A percentile compares a stretch with the other conserved stretches of the same genome.
These are phyloP conservation scores for Zapornia atra DNA, from an alignment of 2,113 vertebrate genomes.

Conservation along the genomic window DNA sequence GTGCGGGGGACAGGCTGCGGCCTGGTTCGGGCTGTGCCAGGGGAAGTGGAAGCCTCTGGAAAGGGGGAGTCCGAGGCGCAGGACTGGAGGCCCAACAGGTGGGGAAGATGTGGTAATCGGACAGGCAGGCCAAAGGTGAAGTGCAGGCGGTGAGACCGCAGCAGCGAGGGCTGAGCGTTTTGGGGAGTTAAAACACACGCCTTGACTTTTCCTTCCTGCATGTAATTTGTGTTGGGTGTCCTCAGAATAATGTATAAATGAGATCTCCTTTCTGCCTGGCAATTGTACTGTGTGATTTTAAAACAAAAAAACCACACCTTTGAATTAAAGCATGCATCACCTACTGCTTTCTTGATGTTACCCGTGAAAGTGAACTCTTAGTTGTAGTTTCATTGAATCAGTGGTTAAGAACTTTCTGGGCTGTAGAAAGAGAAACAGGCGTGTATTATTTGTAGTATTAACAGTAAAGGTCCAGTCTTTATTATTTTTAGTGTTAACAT, in stretches of 20 bases:
- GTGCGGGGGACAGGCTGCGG: neutral
- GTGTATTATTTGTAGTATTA: neutral
- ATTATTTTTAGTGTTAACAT: neutral
- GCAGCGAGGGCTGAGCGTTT: neutral
- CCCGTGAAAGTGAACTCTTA: neutral
- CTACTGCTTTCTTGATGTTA: neutral
- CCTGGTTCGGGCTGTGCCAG: neutral
- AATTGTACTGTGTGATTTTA: neutral
- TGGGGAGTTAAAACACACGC: neutral
- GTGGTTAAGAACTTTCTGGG: constrained; percentile 35
- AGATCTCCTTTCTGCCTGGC: neutral
- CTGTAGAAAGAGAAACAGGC: neutral
- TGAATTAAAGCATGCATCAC: neutral
- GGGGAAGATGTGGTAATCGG: neutral
- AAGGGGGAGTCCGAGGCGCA: neutral
- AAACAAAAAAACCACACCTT: neutral
- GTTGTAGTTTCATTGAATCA: neutral
- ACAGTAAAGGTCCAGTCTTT: neutral
- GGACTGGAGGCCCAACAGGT: neutral
- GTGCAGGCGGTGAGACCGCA: neutral
- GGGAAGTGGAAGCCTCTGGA: neutral
- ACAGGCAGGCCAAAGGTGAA: constrained; percentile 35
- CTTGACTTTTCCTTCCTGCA: neutral
- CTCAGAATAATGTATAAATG: neutral
- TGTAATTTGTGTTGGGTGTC: rapidly evolving